A percentile compares a stretch with the other conserved stretches of the same genome.
Conservation (phyloP, 2,888 invertebrate species). For the Troilus luridus region DNA sequence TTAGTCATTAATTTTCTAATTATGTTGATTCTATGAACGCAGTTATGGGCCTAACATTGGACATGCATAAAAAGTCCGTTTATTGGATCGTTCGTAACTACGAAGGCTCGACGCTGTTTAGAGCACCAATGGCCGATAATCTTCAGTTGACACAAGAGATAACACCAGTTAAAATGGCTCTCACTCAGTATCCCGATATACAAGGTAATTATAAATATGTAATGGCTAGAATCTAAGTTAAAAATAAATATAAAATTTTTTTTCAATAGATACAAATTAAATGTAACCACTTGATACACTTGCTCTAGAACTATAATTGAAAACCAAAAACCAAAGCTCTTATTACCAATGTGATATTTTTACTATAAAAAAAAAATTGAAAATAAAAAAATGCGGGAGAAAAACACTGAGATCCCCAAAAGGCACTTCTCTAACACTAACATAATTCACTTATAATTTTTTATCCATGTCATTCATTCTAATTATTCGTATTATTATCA, state of each 20-base stretch:
- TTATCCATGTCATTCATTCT: too few relatives aligned
- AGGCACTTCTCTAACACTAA: too few relatives aligned
- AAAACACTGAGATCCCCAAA: too few relatives aligned
- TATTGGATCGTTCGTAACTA: constrained; percentile 90
- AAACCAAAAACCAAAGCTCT: too few relatives aligned
- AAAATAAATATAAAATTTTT: neutral
- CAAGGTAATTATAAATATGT: constrained; percentile 69
- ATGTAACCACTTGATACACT: too few relatives aligned
- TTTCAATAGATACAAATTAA: too few relatives aligned
- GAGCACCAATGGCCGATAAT: constrained; percentile 77
- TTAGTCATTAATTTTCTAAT: constrained; percentile 15
- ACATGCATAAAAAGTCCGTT: constrained; percentile 81
- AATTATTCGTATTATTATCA: too few relatives aligned
- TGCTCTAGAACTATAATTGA: too few relatives aligned
- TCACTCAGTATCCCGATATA: constrained; percentile 73
- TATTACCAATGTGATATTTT: too few relatives aligned
- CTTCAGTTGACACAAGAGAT: constrained; percentile 69
- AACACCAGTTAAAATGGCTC: constrained; percentile 69
- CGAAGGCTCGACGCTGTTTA: constrained; percentile 82
- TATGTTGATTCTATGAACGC: constrained; percentile 66
- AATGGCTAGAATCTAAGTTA: neutral
- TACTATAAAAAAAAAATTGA: too few relatives aligned
- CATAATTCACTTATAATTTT: too few relatives aligned
- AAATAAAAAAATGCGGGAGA: too few relatives aligned
- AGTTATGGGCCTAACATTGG: constrained; percentile 89